These are phyloP conservation scores for Tineola bisselliella DNA, from an alignment of 2,888 invertebrate species.

Conservation along the genomic window DNA sequence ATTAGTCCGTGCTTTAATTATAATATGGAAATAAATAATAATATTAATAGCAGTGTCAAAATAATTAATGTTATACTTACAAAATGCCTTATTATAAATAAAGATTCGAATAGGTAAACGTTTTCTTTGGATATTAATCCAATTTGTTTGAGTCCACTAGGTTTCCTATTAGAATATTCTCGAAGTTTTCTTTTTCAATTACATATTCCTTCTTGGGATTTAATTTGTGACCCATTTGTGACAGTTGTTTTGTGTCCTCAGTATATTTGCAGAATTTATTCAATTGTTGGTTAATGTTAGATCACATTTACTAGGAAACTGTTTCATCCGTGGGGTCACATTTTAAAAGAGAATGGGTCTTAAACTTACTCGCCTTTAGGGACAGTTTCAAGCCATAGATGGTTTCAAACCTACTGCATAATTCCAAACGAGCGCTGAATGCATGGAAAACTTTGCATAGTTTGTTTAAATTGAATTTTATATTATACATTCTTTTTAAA, in stretches of 20 bases:
- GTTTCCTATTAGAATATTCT: background rate
- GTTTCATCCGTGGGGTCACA: background rate
- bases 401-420: background rate
- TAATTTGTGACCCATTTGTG: background rate
- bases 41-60: too few species aligned
- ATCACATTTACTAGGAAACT: too few species aligned
- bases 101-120: background rate
- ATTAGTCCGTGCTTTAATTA: too few species aligned
- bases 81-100: background rate
- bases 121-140: background rate
- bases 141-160: background rate
- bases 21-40: too few species aligned
- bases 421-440: background rate
- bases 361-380: background rate
- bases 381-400: background rate
- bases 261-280: background rate
- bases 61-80: too few species aligned
- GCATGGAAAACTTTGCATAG: background rate
- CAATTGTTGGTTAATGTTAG: too few species aligned
- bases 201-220: background rate
- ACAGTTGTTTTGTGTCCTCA: background rate
- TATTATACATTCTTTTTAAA: too few species aligned
- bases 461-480: background rate
- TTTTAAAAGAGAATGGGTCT: background rate
- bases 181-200: background rate